Conservation (phyloP, 2,888 invertebrate species). For the Epistrophe eligans region DNA sequence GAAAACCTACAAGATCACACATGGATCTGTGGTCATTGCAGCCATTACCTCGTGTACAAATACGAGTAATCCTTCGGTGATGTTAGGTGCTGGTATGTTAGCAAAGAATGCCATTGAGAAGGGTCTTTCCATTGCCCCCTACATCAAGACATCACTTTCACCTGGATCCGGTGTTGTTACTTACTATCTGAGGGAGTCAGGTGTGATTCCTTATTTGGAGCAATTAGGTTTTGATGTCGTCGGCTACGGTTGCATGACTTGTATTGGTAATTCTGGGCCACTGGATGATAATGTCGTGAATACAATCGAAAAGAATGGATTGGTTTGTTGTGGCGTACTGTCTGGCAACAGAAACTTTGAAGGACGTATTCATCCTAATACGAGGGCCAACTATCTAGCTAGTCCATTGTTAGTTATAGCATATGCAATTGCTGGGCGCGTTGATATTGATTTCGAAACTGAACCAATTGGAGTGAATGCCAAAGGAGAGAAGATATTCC, state of each 20-base stretch:
- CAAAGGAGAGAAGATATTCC: slow-evolving; percentile 91
- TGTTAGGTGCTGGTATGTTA: slow-evolving; percentile 97
- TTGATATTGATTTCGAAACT: slow-evolving; percentile 96
- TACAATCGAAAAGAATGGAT: slow-evolving; percentile 96
- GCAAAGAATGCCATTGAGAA: slow-evolving; percentile 97
- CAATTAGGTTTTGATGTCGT: slow-evolving; percentile 96
- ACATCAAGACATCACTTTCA: slow-evolving; percentile 98
- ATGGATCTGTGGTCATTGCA: slow-evolving; percentile 98
- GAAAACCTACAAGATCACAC: slow-evolving; percentile 90
- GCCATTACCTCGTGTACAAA: slow-evolving; percentile 99
- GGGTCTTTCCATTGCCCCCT: slow-evolving; percentile 94
- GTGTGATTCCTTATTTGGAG: slow-evolving; percentile 94
- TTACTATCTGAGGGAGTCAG: slow-evolving; percentile 91
- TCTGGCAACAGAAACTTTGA: slow-evolving; percentile 99
- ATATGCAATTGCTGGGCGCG: slow-evolving; percentile 97
- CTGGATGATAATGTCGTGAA: slow-evolving; percentile 95
- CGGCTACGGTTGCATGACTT: slow-evolving; percentile 99
- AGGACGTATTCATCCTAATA: slow-evolving; percentile 98
- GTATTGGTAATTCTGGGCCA: slow-evolving; percentile 99
- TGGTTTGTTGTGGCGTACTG: slow-evolving; percentile 97
- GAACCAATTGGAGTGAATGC: slow-evolving; percentile 89
- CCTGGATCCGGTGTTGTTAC: slow-evolving; percentile 98
- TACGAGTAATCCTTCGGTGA: slow-evolving; percentile 98
- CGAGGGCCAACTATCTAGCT: slow-evolving; percentile 98
- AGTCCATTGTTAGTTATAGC: slow-evolving; percentile 99